Evolutionary conservation across 2,113 vertebrate species (phyloP), one percentile per base, ranked within the genome.

Genomic region (Pterocles gutturalis): DNA sequence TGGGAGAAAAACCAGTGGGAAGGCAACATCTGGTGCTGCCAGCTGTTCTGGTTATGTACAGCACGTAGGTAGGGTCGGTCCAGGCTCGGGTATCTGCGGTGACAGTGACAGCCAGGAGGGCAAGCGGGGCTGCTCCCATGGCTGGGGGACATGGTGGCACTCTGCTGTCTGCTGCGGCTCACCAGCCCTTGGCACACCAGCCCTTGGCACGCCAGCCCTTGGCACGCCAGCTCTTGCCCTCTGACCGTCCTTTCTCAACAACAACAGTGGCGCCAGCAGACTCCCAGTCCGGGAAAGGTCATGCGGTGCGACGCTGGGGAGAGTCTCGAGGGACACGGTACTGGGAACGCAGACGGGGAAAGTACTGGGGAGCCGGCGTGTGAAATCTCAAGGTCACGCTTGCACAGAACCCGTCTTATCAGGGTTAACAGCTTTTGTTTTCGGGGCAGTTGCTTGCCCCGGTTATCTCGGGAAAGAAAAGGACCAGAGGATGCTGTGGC

Each of bases 261-360:
- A 6, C 0, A 10, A 46, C 48, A 51, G 61, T 3, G 3, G 43
- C 2, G 5, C 49, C 2, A 1, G 54, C 2, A 0, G 22, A 73
- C 9, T 79, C 58, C 81, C 77, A 61, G 2, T 83, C 33, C 0
- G 54, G 60, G 54, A 77, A 87, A 61, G 84, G 84, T 25, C 29
- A 0, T 0, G 26, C 62, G 57, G 6, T 38, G 51, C 1, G 9
- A 9, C 4, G 13, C 16, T 64, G 10, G 62, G 26, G 4, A 0
- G 14, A 18, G 66, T 13, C 45, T 33, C 24, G 10, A 25, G 49
- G 25, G 51, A 28, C 9, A 15, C 25, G 51, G 34, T 19, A 17
- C 71, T 1, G 3, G 93, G 88, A 76, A 89, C 0, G 13, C 60
- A 9, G 65, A 36, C 0, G 5, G 46, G 69, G 57, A 82, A 54